Base-by-base conservation (phyloP, 1,140 invertebrate species). In the Adoxophyes honmai region DNA sequence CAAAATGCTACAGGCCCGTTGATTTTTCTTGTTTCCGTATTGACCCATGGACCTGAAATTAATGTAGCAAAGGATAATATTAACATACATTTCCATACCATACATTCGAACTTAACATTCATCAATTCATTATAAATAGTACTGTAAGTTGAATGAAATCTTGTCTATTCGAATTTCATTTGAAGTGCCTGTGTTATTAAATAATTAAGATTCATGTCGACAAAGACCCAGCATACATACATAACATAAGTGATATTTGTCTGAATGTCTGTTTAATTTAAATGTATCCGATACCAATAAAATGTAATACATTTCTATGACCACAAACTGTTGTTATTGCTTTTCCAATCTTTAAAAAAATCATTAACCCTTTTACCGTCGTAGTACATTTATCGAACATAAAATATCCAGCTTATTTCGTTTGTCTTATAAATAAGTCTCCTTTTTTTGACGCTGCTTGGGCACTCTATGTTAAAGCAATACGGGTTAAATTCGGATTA, bases 281-380 rank as follows among this genome's bases (percentile, higher is more conserved):
- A 65, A 70, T 73, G 63, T 72, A 71, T 59, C 59, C 68, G 53
- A 73, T 75, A 66, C 71, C 67, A 62, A 72, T 65, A 73, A 59
- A 67, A 67, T 64, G 64, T 69, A 76, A 76, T 74, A 74, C 71
- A 75, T 80, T 83, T 81, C 68, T 78, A 79, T 69, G 52, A 48
- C 53, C 55, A 16, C 16, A 28, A 28, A 28, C 6, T 28, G 21
- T 28, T 28, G 21, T 28, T 28, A 28, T 6, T 28, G 6, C 6
- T 28, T 28, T 2, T 28, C 21, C 21, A 3, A 28, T 6, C 2
- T 28, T 6, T 28, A 3, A 28, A 28, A 3, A 3, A 28, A 28
- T 28, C n/a, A n/a, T n/a, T n/a, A n/a, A n/a, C n/a, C n/a, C n/a
- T n/a, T n/a, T n/a, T n/a, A n/a, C n/a, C n/a, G n/a, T n/a, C n/a